Percentiles rank a stretch among this genome's conserved stretches.
These are phyloP conservation scores for Chaenogobius annularis DNA, from an alignment of 2,113 vertebrate species.

Conservation along the genomic window DNA sequence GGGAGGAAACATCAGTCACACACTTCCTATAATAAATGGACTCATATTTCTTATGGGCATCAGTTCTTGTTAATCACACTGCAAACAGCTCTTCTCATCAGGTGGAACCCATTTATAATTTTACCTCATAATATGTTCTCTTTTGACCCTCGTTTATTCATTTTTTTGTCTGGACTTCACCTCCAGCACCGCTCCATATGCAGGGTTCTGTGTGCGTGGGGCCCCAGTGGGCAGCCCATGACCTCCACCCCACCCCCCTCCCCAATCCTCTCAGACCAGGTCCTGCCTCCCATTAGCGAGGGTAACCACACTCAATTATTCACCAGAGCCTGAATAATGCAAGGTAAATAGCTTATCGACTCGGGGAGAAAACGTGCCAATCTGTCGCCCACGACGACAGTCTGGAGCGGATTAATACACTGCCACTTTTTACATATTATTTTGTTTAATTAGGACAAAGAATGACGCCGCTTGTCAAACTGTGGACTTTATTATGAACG, in stretches of 20 bases:
- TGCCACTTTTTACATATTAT: background rate
- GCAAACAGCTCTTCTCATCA: background rate
- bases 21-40: background rate
- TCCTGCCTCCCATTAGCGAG: constrained; percentile 47
- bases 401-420: constrained; percentile 19
- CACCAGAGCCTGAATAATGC: constrained; percentile 65
- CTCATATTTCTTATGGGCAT: background rate
- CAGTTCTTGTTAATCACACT: background rate
- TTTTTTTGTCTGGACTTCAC: constrained; percentile 51
- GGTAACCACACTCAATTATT: constrained; percentile 65
- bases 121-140: too few relatives aligned
- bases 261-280: constrained; percentile 15
- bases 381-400: constrained; percentile 15
- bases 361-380: constrained; percentile 12
- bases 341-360: constrained; percentile 37
- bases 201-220: constrained; percentile 5
- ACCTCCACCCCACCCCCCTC: too few relatives aligned
- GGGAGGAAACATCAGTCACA: background rate
- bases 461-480: background rate
- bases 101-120: too few relatives aligned
- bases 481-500: background rate
- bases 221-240: constrained; percentile 10
- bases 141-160: constrained; percentile 44
- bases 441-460: background rate
- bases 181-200: constrained; percentile 14